These are phyloP conservation scores for Drosophila murphyi DNA, from an alignment of 1,140 invertebrate genomes.

Conservation along the genomic window DNA sequence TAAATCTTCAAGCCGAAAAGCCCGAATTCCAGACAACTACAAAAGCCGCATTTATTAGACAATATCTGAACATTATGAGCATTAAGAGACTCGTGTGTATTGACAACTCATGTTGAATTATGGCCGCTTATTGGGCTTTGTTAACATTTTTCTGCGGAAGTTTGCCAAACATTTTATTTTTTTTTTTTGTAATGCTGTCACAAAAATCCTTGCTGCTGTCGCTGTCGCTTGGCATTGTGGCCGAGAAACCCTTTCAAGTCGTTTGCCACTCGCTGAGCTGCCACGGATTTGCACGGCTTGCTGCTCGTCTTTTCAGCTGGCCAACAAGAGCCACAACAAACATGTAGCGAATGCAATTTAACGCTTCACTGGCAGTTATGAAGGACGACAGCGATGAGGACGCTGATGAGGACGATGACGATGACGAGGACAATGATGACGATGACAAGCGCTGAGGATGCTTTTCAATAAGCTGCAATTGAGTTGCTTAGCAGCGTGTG, in stretches of 20 bases:
- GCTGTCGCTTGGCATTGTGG: constrained; percentile 51
- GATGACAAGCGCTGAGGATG: constrained; percentile 23
- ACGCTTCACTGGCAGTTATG: constrained; percentile 64
- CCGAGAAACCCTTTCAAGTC: constrained; percentile 70
- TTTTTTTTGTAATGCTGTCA: constrained; percentile 8
- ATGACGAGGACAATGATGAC: constrained; percentile 6
- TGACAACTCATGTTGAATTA: constrained; percentile 51
- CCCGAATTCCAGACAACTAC: too few relatives aligned
- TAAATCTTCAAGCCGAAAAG: too few relatives aligned
- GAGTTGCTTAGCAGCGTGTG: constrained; percentile 19
- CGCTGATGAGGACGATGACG: too few relatives aligned
- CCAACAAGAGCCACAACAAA: constrained; percentile 26
- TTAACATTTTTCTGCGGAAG: background rate
- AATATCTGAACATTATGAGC: constrained; percentile 39
- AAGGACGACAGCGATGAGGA: constrained; percentile 15
- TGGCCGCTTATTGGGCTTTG: constrained; percentile 20
- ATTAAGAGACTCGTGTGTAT: constrained; percentile 44
- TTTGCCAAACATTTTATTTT: background rate
- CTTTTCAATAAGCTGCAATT: constrained; percentile 62
- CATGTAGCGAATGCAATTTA: constrained; percentile 74
- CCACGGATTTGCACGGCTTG: constrained; percentile 55
- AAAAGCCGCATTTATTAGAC: constrained; percentile 1
- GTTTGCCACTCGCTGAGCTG: constrained; percentile 55
- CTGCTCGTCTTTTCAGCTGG: constrained; percentile 7
- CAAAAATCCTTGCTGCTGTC: constrained; percentile 21